Percentiles rank a stretch among this genome's conserved stretches.
Evolutionary conservation across 1,140 invertebrate genomes (phyloP).

Genomic region (Euwallacea fornicatus): DNA sequence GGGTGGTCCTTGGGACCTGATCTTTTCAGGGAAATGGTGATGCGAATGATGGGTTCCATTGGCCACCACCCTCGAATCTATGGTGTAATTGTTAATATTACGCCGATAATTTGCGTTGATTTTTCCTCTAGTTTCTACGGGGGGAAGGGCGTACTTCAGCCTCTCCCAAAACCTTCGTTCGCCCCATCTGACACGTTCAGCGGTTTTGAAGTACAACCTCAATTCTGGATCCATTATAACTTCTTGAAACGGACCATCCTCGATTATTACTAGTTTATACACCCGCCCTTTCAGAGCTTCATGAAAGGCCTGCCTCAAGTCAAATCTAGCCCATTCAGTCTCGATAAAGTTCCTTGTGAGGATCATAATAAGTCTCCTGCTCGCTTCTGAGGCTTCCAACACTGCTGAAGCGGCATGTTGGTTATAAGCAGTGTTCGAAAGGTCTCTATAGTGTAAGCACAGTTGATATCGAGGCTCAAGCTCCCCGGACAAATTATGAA

Average conservation of each 20-base stretch:
- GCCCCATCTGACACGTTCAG: constrained; percentile 80
- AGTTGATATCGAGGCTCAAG: constrained; percentile 84
- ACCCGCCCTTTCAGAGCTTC: constrained; percentile 81
- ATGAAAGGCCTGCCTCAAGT: constrained; percentile 81
- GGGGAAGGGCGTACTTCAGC: constrained; percentile 84
- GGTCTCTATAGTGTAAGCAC: constrained; percentile 83
- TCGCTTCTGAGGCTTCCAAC: constrained; percentile 83
- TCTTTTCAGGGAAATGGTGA: constrained; percentile 56
- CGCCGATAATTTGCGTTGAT: constrained; percentile 68
- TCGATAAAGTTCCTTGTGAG: constrained; percentile 82
- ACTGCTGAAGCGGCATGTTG: constrained; percentile 75
- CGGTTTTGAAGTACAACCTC: constrained; percentile 83
- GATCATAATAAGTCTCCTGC: constrained; percentile 76
- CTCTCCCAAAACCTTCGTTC: constrained; percentile 92
- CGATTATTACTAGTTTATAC: constrained; percentile 83
- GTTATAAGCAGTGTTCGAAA: constrained; percentile 72
- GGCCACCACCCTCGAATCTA: constrained; percentile 63
- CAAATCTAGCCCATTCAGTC: constrained; percentile 83
- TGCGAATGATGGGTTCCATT: constrained; percentile 59
- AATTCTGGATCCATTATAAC: constrained; percentile 85
- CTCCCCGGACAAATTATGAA: constrained; percentile 79
- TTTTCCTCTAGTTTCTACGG: constrained; percentile 63
- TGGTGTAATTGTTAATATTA: constrained; percentile 77
- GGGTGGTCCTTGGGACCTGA: constrained; percentile 52
- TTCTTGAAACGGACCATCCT: constrained; percentile 76